A percentile compares a stretch with the other conserved stretches of the same genome.
These are phyloP conservation scores for Crocallis elinguaria DNA, from an alignment of 2,888 invertebrate species.

Conservation along the genomic window DNA sequence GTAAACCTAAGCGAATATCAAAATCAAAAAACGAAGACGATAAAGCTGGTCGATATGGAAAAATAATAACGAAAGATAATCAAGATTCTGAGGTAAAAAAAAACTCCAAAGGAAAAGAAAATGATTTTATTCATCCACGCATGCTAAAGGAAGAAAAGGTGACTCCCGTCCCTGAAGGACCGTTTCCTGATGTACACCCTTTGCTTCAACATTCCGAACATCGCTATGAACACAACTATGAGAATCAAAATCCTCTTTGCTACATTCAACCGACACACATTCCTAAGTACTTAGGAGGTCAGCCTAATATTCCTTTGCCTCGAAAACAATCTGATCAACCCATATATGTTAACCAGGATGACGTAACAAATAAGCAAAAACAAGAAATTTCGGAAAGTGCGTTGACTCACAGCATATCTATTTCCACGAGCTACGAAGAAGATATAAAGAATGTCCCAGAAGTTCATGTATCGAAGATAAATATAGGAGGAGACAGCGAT, in stretches of 20 bases:
- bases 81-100: slow-evolving; percentile 80
- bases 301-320: slow-evolving; percentile 76
- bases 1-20: slow-evolving; percentile 75
- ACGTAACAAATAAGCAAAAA: slow-evolving; percentile 61
- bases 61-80: slow-evolving; percentile 71
- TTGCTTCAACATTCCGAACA: slow-evolving; percentile 91
- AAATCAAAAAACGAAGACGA: slow-evolving; percentile 72
- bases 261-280: slow-evolving; percentile 85
- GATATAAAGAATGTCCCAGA: slow-evolving; percentile 67
- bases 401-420: slow-evolving; percentile 74
- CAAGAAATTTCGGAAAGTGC: slow-evolving; percentile 74
- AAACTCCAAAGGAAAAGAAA: slow-evolving; percentile 85
- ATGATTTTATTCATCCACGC: slow-evolving; percentile 80
- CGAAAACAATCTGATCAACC: slow-evolving; percentile 72
- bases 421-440: slow-evolving; percentile 74
- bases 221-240: slow-evolving; percentile 88
- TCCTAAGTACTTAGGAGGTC: slow-evolving; percentile 86
- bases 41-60: slow-evolving; percentile 67
- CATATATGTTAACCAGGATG: slow-evolving; percentile 79
- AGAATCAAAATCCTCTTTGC: slow-evolving; percentile 80
- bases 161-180: slow-evolving; percentile 76
- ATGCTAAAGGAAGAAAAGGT: slow-evolving; percentile 79
- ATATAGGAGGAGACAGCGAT: slow-evolving; percentile 72
- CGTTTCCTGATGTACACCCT: slow-evolving; percentile 85
- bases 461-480: slow-evolving; percentile 84